These are phyloP conservation scores for Protomyctophum bolini DNA, from an alignment of 2,113 vertebrate species.

Conservation along the genomic window DNA sequence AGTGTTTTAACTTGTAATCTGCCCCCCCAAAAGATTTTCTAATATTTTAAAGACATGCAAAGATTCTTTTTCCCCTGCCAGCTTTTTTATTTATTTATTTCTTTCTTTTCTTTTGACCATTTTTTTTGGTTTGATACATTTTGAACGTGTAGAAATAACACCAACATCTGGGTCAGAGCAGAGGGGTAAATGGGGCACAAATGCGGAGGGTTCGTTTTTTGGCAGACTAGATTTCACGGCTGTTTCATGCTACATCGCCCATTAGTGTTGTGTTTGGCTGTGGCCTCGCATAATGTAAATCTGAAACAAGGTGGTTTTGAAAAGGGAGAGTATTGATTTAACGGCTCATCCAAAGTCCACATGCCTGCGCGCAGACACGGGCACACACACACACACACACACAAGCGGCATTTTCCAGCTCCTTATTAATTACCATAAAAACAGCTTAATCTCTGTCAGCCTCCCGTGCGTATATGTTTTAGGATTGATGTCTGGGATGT, in stretches of 20 bases:
- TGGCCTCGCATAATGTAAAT: conserved; percentile 67
- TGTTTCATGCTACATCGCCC: conserved; percentile 77
- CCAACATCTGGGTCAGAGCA: conserved; percentile 52
- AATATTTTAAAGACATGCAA: neutral
- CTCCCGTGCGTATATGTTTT: conserved; percentile 51
- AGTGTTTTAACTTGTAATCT: conserved; percentile 20
- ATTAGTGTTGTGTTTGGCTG: conserved; percentile 77
- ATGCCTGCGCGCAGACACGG: conserved; percentile 38
- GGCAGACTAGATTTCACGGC: conserved; percentile 72
- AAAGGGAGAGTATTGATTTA: conserved; percentile 64
- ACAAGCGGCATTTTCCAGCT: conserved; percentile 45
- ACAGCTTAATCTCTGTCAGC: conserved; percentile 63
- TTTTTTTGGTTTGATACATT: conserved; percentile 27
- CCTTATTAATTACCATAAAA: conserved; percentile 61
- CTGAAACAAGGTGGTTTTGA: conserved; percentile 68
- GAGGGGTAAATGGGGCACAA: conserved; percentile 41
- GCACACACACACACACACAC: conserved; percentile 4
- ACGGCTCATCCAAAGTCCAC: conserved; percentile 66
- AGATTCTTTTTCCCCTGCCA: neutral
- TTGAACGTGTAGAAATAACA: conserved; percentile 37
- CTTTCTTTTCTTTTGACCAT: conserved; percentile 23
- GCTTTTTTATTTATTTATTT: conserved; percentile 8
- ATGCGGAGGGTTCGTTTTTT: conserved; percentile 40
- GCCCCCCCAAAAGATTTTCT: neutral
- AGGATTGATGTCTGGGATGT: conserved; percentile 51